A percentile compares a stretch with the other conserved stretches of the same genome.
Conservation (phyloP, 2,888 invertebrate genomes). For the Limnephilus auricula region DNA sequence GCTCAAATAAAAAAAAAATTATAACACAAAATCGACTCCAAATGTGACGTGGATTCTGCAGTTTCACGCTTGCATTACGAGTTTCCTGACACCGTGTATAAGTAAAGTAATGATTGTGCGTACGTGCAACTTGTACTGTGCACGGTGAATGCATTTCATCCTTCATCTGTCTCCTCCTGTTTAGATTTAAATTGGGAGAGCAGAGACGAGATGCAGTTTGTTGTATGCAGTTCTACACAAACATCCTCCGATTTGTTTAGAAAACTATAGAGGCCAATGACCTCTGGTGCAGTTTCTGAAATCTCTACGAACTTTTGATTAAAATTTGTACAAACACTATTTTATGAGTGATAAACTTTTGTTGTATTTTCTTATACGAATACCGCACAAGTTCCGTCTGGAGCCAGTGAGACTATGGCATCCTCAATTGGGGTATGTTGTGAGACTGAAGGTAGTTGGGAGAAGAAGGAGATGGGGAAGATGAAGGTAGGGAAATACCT, state of each 20-base stretch:
- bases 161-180: slow-evolving; percentile 40
- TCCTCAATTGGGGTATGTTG: too few relatives aligned
- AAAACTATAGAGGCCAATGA: slow-evolving; percentile 32
- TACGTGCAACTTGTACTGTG: not conserved
- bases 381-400: too few relatives aligned
- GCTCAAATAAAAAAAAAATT: too few relatives aligned
- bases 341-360: too few relatives aligned
- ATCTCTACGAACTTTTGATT: not conserved
- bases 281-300: slow-evolving; percentile 22
- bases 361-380: too few relatives aligned
- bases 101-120: not conserved
- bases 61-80: too few relatives aligned
- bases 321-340: not conserved
- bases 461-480: too few relatives aligned
- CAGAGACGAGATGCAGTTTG: slow-evolving; percentile 26
- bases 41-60: too few relatives aligned
- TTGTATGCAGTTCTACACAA: slow-evolving; percentile 16
- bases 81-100: not conserved
- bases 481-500: too few relatives aligned
- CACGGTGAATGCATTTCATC: slow-evolving; percentile 33
- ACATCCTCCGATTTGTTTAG: slow-evolving; percentile 47
- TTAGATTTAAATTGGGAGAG: slow-evolving; percentile 48
- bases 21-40: too few relatives aligned
- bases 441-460: too few relatives aligned
- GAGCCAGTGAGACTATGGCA: too few relatives aligned